These are phyloP conservation scores for Himalopsyche phryganea DNA, from an alignment of 1,140 invertebrate species.

Conservation along the genomic window DNA sequence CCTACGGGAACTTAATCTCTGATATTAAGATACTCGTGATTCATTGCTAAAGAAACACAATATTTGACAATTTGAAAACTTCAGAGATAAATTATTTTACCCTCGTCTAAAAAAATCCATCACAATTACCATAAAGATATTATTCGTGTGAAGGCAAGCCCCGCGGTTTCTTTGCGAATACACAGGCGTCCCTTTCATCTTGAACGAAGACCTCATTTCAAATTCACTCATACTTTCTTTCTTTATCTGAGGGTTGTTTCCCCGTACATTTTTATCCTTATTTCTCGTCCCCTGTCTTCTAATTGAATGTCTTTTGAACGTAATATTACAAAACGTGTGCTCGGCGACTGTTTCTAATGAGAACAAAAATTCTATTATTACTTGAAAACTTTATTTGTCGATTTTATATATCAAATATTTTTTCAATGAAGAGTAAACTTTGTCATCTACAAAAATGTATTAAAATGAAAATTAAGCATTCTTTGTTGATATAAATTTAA, in stretches of 20 bases:
- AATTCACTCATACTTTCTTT: constrained; percentile 9
- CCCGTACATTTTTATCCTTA: background rate
- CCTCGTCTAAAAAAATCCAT: constrained; percentile 9
- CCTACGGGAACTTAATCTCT: no score
- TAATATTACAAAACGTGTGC: constrained; percentile 14
- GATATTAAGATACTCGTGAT: no score
- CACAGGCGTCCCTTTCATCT: constrained; percentile 15
- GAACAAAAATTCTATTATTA: background rate
- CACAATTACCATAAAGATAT: constrained; percentile 28
- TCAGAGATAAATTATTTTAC: no score
- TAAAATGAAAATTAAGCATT: no score
- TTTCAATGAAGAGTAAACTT: no score
- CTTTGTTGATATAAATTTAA: no score
- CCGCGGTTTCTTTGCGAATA: background rate
- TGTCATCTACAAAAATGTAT: no score
- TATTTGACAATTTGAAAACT: no score
- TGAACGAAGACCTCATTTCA: constrained; percentile 18
- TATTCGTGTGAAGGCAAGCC: constrained; percentile 14
- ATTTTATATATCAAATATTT: no score
- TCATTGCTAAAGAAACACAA: no score
- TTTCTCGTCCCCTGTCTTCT: constrained; percentile 1
- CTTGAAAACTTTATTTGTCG: no score
- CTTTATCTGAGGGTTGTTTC: background rate
- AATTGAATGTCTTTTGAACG: constrained; percentile 28
- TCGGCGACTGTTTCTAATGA: constrained; percentile 18